Percentiles rank a stretch among this genome's conserved stretches.
Conservation (phyloP, 37 sponge, comb jelly and placozoan genomes). For the Agelas oroides region DNA sequence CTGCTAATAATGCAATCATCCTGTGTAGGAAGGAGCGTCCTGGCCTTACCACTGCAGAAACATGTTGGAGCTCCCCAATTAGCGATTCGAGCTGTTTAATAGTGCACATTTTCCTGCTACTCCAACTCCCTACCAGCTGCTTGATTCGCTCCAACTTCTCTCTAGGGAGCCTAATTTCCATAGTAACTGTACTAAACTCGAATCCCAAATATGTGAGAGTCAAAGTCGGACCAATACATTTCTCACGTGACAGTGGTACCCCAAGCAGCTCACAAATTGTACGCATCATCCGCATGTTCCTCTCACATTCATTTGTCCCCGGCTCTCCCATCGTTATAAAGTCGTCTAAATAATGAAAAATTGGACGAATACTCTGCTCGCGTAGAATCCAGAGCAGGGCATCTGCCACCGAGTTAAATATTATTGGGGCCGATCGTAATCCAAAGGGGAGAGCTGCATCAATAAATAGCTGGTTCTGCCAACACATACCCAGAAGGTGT, state of each 20-base stretch:
- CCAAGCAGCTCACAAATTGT: not conserved
- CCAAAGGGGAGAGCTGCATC: not conserved
- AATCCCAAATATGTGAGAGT: not conserved
- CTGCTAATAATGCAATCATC: slow-evolving; percentile 1
- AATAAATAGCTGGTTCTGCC: not conserved
- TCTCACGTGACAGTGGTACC: not conserved
- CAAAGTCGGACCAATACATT: too few relatives aligned
- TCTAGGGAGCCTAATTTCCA: not conserved
- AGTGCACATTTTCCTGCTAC: not conserved
- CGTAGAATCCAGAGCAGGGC: not conserved
- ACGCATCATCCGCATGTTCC: not conserved
- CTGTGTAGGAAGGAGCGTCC: not conserved
- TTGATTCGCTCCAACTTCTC: not conserved
- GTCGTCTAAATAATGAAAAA: not conserved
- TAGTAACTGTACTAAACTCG: not conserved
- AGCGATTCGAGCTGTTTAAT: not conserved
- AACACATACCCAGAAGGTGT: not conserved
- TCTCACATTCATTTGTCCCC: not conserved
- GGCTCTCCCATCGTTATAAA: not conserved
- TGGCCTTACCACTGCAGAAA: not conserved
- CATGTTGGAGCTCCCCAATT: not conserved
- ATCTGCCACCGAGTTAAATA: not conserved
- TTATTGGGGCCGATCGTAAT: not conserved
- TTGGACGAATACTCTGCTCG: not conserved
- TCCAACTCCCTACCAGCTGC: not conserved